Evolutionary conservation across 64 coral and sea anemone genomes (phyloP).

Genomic region (Pocillopora verrucosa): DNA sequence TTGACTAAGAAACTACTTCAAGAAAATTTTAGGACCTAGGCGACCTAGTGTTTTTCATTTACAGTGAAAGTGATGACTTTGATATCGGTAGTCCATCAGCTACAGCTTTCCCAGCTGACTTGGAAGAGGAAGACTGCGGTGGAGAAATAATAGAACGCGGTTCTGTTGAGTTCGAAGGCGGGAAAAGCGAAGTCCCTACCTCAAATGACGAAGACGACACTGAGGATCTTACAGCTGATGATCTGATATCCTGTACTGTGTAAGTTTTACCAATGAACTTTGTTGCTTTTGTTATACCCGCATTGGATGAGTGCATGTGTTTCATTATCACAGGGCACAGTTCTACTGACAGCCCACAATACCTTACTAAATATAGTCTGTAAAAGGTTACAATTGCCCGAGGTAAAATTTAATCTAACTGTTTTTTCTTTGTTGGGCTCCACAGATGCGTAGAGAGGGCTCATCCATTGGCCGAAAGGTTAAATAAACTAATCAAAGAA

Average conservation of each 20-base stretch:
- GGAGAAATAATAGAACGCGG: too few relatives aligned
- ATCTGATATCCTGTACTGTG: slow-evolving; percentile 47
- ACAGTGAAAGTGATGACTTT: too few relatives aligned
- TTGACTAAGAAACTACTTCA: too few relatives aligned
- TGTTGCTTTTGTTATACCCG: neutral
- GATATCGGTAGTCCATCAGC: too few relatives aligned
- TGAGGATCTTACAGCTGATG: slow-evolving; percentile 44
- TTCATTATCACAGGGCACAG: too few relatives aligned
- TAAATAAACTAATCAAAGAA: slow-evolving; percentile 57
- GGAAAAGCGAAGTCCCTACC: neutral
- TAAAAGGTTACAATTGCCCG: neutral
- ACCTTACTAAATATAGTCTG: neutral
- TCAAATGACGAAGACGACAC: slow-evolving; percentile 43
- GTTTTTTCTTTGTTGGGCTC: slow-evolving; percentile 10
- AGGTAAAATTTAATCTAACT: neutral
- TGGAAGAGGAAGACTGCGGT: too few relatives aligned
- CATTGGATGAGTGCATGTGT: neutral
- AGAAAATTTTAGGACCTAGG: too few relatives aligned
- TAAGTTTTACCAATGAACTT: slow-evolving; percentile 9
- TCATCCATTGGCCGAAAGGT: slow-evolving; percentile 34
- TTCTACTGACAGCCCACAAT: too few relatives aligned
- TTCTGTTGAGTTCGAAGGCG: too few relatives aligned
- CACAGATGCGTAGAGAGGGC: slow-evolving; percentile 37
- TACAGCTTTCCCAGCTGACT: too few relatives aligned
- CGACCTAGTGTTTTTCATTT: too few relatives aligned